Evolutionary conservation across 2,888 invertebrate genomes (phyloP), one percentile per base, ranked within the genome.

Genomic region (Ochropleura leucogaster): DNA sequence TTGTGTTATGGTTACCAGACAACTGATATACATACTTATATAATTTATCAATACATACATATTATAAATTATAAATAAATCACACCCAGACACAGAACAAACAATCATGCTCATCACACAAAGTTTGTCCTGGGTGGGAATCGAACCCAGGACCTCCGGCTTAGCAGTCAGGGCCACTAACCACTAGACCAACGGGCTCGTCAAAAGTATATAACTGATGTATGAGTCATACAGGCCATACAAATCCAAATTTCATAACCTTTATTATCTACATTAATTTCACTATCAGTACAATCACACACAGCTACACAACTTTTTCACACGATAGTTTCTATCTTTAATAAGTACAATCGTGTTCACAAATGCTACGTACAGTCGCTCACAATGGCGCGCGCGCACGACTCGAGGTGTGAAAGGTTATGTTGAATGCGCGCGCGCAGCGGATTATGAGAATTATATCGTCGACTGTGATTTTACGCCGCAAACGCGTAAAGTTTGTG

Each of bases 371-470:
- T 85, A 87, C 83, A 83, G 77, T 87, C 83, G 82, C 77, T 79
- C 77, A 88, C 88, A 89, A 86, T 82, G 79, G 82, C 82, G 83
- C 80, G 73, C 72, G 86, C 82, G 82, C 85, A 84, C 83, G 85
- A 86, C 79, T 85, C 75, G 87, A 94, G 94, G 96, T 96, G 96
- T 95, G 95, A 96, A 95, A 96, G 96, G 96, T 96, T 95, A 96
- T 90, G 92, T 89, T 89, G 90, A 90, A 88, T 88, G 90, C 92
- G 93, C 92, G 85, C 88, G 87, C 88, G 83, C 85, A 82, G 85
- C 84, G 92, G 91, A 94, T 95, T 95, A 95, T 94, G 92, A 92
- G 95, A 93, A 95, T 95, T 94, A 95, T 93, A 94, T 92, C 91
- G 92, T 87, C 89, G 87, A 90, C 91, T 92, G 90, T 92, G 94